Evolutionary conservation across 2,797 vertebrate genomes (phyloP).

Genomic region (Anas acuta): DNA sequence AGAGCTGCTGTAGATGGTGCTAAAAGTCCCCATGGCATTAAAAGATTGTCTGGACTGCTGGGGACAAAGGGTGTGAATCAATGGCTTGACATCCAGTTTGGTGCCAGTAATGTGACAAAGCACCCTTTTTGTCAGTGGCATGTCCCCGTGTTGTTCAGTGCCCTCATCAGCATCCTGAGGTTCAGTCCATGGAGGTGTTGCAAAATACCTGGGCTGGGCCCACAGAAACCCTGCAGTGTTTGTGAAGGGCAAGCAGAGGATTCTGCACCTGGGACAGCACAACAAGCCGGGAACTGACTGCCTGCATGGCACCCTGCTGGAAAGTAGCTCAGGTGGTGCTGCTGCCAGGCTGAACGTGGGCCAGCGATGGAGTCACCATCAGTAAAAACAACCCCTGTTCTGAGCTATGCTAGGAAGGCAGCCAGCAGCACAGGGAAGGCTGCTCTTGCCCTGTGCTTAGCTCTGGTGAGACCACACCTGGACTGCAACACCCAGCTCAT

Average conservation of each 20-base stretch:
- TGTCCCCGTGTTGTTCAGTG: fast-evolving
- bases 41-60: not conserved
- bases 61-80: not conserved
- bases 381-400: not conserved
- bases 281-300: not conserved
- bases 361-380: fast-evolving
- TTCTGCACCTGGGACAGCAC: not conserved
- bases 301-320: not conserved
- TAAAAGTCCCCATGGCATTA: not conserved
- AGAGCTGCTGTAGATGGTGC: not conserved
- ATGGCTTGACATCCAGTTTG: not conserved
- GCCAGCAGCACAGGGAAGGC: not conserved
- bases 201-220: not conserved
- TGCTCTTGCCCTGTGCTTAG: not conserved
- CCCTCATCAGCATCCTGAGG: not conserved
- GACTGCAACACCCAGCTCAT: not conserved
- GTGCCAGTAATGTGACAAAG: not conserved
- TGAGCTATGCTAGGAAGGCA: fast-evolving
- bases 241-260: fast-evolving
- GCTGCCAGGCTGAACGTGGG: not conserved
- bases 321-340: not conserved
- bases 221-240: not conserved
- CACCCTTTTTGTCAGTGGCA: not conserved
- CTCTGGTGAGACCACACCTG: not conserved
- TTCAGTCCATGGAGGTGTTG: not conserved